Conservation (phyloP, 2,113 vertebrate species). For the Dinomys branickii region DNA sequence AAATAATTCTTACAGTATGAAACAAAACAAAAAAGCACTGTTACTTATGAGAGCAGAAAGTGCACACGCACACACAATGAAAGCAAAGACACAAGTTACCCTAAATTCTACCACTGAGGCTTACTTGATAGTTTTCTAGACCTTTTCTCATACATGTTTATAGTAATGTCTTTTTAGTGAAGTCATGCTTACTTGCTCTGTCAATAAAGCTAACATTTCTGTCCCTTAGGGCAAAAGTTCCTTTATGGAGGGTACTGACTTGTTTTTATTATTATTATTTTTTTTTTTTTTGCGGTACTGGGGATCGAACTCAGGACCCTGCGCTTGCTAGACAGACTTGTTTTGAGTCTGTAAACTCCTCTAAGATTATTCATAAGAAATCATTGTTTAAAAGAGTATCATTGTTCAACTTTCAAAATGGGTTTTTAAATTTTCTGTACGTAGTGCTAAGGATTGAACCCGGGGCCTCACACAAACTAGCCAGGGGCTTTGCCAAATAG, state of each 20-base stretch:
- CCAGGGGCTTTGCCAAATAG: not conserved
- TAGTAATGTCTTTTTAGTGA: not conserved
- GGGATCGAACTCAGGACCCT: too few relatives aligned
- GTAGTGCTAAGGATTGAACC: not conserved
- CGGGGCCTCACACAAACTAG: not conserved
- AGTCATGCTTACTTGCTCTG: not conserved
- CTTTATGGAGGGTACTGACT: not conserved
- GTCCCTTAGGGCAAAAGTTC: not conserved
- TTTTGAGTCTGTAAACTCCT: too few relatives aligned
- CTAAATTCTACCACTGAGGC: not conserved
- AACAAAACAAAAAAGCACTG: not conserved
- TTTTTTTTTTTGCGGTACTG: too few relatives aligned
- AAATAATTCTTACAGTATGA: not conserved
- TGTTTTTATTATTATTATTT: too few relatives aligned
- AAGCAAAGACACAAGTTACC: not conserved
- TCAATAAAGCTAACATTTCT: not conserved
- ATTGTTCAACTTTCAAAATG: not conserved
- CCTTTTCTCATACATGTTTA: not conserved
- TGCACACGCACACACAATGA: too few relatives aligned
- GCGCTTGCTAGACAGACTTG: too few relatives aligned
- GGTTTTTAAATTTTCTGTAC: not conserved
- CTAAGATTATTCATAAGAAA: too few relatives aligned
- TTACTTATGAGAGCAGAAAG: not conserved
- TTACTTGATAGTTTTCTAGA: not conserved
- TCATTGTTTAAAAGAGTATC: not conserved